Conservation (phyloP, 2,888 invertebrate genomes). For the Stenolophus ochropezus region DNA sequence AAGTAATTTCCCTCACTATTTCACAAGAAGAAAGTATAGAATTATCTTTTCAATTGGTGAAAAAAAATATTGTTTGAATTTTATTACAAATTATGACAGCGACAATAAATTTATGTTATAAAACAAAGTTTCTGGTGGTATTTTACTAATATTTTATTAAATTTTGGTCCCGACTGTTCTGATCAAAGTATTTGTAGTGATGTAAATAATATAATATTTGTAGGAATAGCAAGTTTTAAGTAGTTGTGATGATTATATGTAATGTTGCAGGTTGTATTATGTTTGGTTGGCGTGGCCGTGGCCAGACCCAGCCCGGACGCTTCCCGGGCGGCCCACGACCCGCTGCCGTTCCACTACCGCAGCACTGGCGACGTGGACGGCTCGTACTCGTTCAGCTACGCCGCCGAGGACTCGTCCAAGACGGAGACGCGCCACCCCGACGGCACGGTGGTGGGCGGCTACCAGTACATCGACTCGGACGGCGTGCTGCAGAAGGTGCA, state of each 20-base stretch:
- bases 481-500: conserved; percentile 63
- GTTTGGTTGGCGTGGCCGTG: conserved; percentile 50
- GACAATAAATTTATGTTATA: too few relatives aligned
- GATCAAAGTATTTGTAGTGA: too few relatives aligned
- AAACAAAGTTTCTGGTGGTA: too few relatives aligned
- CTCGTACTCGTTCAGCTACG: conserved; percentile 64
- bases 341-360: conserved; percentile 32
- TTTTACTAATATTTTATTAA: too few relatives aligned
- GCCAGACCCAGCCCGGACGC: conserved; percentile 16
- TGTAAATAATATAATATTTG: too few relatives aligned
- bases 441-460: conserved; percentile 64
- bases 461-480: conserved; percentile 64
- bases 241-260: background rate
- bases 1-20: too few relatives aligned
- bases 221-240: background rate
- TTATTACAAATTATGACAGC: too few relatives aligned
- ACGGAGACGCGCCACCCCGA: conserved; percentile 62
- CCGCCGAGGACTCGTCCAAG: conserved; percentile 62
- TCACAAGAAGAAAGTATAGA: too few relatives aligned
- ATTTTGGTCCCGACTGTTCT: too few relatives aligned
- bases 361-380: conserved; percentile 58
- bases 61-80: too few relatives aligned
- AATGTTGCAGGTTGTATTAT: conserved; percentile 39
- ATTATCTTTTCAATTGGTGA: too few relatives aligned
- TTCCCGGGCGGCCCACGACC: background rate